These are phyloP conservation scores for Galemys pyrenaicus DNA, from an alignment of 2,113 vertebrate genomes.

Conservation along the genomic window DNA sequence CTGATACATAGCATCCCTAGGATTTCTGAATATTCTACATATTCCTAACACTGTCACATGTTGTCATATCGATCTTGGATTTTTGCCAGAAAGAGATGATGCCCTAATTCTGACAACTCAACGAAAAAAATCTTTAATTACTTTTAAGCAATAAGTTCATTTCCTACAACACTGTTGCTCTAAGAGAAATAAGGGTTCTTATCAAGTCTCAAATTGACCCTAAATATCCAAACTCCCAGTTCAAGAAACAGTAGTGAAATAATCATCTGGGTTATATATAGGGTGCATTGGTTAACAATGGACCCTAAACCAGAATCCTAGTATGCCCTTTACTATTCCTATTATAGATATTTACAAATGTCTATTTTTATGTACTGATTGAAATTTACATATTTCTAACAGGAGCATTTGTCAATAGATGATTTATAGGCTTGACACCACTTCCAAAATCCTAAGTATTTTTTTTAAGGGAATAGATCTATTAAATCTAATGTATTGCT, in stretches of 20 bases:
- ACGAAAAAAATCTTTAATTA: conserved; percentile 59
- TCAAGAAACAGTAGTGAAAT: conserved; percentile 51
- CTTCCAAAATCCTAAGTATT: conserved; percentile 66
- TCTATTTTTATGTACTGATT: neutral
- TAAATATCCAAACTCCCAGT: neutral
- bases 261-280: neutral
- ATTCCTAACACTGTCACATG: conserved; percentile 60
- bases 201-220: neutral
- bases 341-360: conserved; percentile 28
- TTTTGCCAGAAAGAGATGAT: conserved; percentile 62
- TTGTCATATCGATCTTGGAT: conserved; percentile 60
- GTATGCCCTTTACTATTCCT: neutral
- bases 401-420: conserved; percentile 53
- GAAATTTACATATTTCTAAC: conserved; percentile 49
- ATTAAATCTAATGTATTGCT: conserved; percentile 69
- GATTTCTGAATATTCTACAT: conserved; percentile 71
- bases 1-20: conserved; percentile 24
- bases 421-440: conserved; percentile 72
- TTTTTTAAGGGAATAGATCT: conserved; percentile 76
- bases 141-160: conserved; percentile 46
- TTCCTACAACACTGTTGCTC: neutral
- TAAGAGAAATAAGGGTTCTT: conserved; percentile 48
- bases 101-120: conserved; percentile 49
- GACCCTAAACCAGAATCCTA: conserved; percentile 41
- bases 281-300: neutral